A percentile compares a stretch with the other conserved stretches of the same genome.
phyloP scores from a whole-genome alignment of 2,888 invertebrate species.

The Pammene fasciana region DNA sequence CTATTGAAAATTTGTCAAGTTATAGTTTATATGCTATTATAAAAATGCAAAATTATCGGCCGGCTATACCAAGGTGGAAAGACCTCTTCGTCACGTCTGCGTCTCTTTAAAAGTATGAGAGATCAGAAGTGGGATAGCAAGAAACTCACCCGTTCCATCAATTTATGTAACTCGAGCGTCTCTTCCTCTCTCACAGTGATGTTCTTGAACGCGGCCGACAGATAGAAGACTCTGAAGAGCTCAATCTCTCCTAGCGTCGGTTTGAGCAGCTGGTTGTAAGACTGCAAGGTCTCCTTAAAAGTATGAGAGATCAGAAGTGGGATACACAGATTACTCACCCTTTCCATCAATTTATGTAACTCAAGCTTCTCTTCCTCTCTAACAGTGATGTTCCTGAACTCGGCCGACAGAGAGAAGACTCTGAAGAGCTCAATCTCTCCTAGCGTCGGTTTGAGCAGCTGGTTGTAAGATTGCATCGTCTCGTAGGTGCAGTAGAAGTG shows the following conservation, averaged over 20 bases:
- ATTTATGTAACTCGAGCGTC: constrained; percentile 96
- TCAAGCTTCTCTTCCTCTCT: constrained; percentile 98
- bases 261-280: constrained; percentile 97
- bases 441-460: constrained; percentile 96
- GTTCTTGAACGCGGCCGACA: constrained; percentile 98
- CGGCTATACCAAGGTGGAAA: too few relatives aligned
- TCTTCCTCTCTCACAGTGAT: constrained; percentile 98
- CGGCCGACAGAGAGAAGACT: constrained; percentile 99
- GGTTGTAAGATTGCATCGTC: constrained; percentile 98
- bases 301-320: not conserved
- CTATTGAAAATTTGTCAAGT: too few relatives aligned
- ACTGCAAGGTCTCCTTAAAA: constrained; percentile 83
- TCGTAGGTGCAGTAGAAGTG: constrained; percentile 99
- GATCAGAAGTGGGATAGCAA: not conserved
- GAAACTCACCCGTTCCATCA: constrained; percentile 86
- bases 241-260: constrained; percentile 99
- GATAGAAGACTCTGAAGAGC: constrained; percentile 97
- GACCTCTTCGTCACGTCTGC: too few relatives aligned
- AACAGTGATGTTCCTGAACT: constrained; percentile 96
- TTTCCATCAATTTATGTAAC: constrained; percentile 94
- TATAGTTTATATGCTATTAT: too few relatives aligned
- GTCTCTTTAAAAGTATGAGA: not conserved
- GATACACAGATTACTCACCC: constrained; percentile 56
- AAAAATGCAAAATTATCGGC: too few relatives aligned
- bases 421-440: constrained; percentile 98